Evolutionary conservation across 2,888 invertebrate genomes (phyloP).

Genomic region (Ferrisia virgata): DNA sequence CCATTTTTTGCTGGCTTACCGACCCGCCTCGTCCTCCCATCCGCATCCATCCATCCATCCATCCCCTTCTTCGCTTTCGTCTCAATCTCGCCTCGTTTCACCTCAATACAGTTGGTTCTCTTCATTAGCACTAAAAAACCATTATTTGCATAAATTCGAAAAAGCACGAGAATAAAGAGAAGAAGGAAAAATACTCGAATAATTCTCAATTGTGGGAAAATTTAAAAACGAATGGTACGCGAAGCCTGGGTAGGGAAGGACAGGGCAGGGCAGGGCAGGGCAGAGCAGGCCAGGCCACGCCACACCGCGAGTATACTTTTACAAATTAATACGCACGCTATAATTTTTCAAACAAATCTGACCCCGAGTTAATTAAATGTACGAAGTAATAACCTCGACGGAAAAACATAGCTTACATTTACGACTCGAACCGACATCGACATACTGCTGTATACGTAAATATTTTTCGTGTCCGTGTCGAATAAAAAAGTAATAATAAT

Average conservation of each 20-base stretch:
- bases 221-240: not conserved
- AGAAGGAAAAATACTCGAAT: not conserved
- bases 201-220: conserved; percentile 34
- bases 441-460: no score
- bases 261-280: no score
- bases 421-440: no score
- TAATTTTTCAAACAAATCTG: not conserved
- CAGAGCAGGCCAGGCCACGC: no score
- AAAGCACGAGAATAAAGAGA: not conserved
- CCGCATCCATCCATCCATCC: no score
- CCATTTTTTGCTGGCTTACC: not conserved
- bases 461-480: no score
- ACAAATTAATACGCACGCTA: not conserved
- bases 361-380: not conserved
- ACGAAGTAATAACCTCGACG: no score
- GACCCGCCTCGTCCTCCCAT: no score
- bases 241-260: no score
- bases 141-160: conserved; percentile 40
- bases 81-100: not conserved
- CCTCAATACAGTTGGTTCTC: not conserved
- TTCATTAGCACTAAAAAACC: conserved; percentile 29
- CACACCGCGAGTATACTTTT: no score
- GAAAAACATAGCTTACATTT: no score
- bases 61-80: not conserved
- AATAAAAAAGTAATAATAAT: no score